phyloP scores from a whole-genome alignment of 2,113 vertebrate species.

The Aviceda subcristata region DNA sequence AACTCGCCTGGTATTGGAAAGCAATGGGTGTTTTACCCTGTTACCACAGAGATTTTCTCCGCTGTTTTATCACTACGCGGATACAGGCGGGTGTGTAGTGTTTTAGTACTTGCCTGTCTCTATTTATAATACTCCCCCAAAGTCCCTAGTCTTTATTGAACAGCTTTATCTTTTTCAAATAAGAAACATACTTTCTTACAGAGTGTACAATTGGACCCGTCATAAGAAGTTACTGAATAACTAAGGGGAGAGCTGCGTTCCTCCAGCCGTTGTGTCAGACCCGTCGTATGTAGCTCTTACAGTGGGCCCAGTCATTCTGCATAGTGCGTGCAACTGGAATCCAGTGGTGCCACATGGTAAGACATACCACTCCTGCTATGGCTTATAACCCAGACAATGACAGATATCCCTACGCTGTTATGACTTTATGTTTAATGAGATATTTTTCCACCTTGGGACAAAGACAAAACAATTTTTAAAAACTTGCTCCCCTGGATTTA shows the following conservation, averaged over 20 bases:
- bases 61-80: background rate
- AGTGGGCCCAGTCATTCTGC: background rate
- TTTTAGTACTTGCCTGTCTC: background rate
- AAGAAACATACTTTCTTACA: background rate
- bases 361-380: background rate
- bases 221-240: slow-evolving; percentile 41
- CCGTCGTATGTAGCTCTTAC: background rate
- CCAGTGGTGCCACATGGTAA: background rate
- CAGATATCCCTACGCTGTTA: background rate
- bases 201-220: background rate
- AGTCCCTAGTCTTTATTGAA: background rate
- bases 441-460: background rate
- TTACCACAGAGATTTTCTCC: background rate
- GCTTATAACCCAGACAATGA: background rate
- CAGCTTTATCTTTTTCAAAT: slow-evolving; percentile 55
- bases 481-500: background rate
- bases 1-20: background rate
- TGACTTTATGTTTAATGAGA: background rate
- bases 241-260: background rate
- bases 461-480: background rate
- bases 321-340: background rate
- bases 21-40: background rate
- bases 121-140: background rate
- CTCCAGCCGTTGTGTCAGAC: background rate
- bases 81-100: background rate